phyloP scores from a whole-genome alignment of 2,113 vertebrate genomes.

The Neotoma lepida region DNA sequence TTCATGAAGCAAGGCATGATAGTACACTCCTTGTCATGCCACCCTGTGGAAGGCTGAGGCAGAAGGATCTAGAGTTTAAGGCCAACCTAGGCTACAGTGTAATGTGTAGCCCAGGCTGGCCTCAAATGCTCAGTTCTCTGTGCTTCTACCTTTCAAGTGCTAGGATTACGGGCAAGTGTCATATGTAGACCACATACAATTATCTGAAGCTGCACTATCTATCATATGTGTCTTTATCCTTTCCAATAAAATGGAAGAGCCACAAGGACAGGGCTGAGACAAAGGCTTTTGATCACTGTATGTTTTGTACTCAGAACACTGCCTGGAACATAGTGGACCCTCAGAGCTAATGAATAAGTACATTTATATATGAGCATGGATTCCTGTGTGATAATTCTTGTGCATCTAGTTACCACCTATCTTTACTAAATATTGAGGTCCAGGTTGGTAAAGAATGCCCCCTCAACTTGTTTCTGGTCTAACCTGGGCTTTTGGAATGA shows the following conservation, averaged over 20 bases:
- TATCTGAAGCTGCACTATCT: neutral
- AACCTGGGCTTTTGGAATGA: neutral
- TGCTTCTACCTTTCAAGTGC: neutral
- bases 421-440: neutral
- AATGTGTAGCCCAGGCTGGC: too few relatives aligned
- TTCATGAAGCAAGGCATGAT: neutral
- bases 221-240: neutral
- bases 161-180: neutral
- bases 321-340: neutral
- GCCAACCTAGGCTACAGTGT: too few relatives aligned
- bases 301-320: neutral
- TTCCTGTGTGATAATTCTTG: neutral
- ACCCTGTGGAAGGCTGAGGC: neutral
- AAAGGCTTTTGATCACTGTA: neutral
- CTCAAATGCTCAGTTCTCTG: neutral
- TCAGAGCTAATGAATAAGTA: neutral
- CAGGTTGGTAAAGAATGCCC: neutral
- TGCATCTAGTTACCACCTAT: neutral
- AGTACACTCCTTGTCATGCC: neutral
- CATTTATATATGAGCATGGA: neutral
- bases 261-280: neutral
- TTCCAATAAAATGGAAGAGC: neutral
- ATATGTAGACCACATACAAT: neutral
- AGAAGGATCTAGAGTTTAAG: neutral
- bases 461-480: neutral